Evolutionary conservation across 1,140 invertebrate species (phyloP), one percentile per base, ranked within the genome.

Genomic region (Micrasema minimum): DNA sequence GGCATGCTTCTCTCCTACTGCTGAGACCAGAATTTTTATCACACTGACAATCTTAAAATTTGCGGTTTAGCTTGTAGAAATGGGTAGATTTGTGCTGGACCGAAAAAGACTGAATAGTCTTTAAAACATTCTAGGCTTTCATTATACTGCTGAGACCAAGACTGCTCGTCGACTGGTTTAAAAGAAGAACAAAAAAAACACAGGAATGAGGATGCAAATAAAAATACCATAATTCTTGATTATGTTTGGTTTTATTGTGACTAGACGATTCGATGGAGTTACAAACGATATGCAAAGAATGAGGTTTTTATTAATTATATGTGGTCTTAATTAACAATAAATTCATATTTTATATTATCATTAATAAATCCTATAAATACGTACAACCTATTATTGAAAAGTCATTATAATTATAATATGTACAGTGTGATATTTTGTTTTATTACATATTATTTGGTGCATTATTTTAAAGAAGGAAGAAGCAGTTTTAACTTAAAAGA

Each of bases 281-380:
- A 75, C 74, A 75, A 75, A 75, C 74, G 74, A 75, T 75, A 75
- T 75, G 74, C 74, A 72, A 72, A 75, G 66, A 72, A 72, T 72
- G 70, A 72, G 74, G 70, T 75, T 75, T 72, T 57, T 62, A 61
- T 66, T 64, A 51, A 66, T 74, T 62, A 67, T 69, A 57, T 62
- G 53, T 71, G 68, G 68, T 71, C 69, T 71, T 67, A 68, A 67
- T 67, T 71, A 67, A 51, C 50, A 59, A 59, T 68, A 74, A 74
- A 57, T 74, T 71, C 72, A 74, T 59, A 71, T 71, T 62, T 74
- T 64, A n/a, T n/a, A 66, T 71, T 64, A 66, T 50, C 62, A 70
- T 70, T 69, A 74, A 66, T 74, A 71, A 75, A 65, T 69, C 67
- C 55, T 68, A 65, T 57, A 59, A 31, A 75, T 71, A 75, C 73